phyloP scores from a whole-genome alignment of 2,113 vertebrate genomes.

The Callipepla squamata region DNA sequence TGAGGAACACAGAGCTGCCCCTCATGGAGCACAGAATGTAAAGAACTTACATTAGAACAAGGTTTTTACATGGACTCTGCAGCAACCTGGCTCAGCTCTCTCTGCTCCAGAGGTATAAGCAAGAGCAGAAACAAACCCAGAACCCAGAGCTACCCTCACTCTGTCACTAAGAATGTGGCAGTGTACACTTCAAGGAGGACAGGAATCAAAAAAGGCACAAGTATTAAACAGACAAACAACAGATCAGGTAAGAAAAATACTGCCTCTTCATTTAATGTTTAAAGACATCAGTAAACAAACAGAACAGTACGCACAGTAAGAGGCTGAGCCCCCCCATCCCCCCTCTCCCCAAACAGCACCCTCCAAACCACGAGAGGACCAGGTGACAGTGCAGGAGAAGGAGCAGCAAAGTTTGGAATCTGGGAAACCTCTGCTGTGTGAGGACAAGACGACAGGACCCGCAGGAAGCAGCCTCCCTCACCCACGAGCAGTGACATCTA shows the following conservation, averaged over 20 bases:
- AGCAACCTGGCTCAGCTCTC: not conserved
- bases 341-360: not conserved
- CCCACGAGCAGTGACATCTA: not conserved
- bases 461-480: not conserved
- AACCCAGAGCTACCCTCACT: not conserved
- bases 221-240: not conserved
- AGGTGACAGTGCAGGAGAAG: not conserved
- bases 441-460: not conserved
- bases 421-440: not conserved
- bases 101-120: accelerated
- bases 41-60: not conserved
- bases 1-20: not conserved
- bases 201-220: not conserved
- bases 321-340: not conserved
- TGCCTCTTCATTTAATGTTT: constrained; percentile 79
- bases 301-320: constrained; percentile 52
- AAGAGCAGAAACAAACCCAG: not conserved
- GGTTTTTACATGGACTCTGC: not conserved
- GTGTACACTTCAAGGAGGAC: not conserved
- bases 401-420: not conserved
- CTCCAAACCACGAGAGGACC: not conserved
- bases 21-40: accelerated
- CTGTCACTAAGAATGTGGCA: not conserved
- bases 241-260: constrained; percentile 78
- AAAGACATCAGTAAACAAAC: constrained; percentile 75